These are phyloP conservation scores for Agriopis leucophaearia DNA, from an alignment of 2,888 invertebrate genomes.

Conservation along the genomic window DNA sequence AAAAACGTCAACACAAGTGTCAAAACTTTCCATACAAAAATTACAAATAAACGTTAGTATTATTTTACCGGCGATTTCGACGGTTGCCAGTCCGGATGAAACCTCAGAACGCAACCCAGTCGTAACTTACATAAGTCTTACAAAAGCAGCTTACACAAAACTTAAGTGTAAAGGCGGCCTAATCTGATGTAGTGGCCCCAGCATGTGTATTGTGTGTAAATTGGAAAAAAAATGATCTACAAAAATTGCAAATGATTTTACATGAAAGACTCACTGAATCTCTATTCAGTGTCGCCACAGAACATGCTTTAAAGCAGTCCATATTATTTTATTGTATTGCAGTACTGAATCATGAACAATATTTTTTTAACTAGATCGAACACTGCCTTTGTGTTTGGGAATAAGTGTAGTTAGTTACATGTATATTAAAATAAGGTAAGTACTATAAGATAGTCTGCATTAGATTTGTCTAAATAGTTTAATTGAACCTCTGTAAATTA, in stretches of 20 bases:
- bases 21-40: too few relatives aligned
- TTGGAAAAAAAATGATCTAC: background rate
- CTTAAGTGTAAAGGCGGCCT: too few relatives aligned
- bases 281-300: constrained; percentile 9
- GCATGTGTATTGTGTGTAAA: background rate
- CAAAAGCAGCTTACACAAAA: too few relatives aligned
- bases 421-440: constrained; percentile 21
- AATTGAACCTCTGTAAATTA: constrained; percentile 34
- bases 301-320: constrained; percentile 18
- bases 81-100: too few relatives aligned
- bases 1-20: too few relatives aligned
- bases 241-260: background rate
- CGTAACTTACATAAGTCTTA: too few relatives aligned
- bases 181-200: background rate
- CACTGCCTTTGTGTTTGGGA: background rate
- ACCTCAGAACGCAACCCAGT: too few relatives aligned
- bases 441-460: constrained; percentile 28
- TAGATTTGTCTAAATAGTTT: constrained; percentile 26
- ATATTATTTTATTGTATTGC: constrained; percentile 21
- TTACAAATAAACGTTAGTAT: too few relatives aligned
- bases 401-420: constrained; percentile 25
- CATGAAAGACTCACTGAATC: background rate
- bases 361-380: constrained; percentile 1
- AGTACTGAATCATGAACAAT: constrained; percentile 25
- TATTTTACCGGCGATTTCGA: too few relatives aligned